These are phyloP conservation scores for Glomeris maerens DNA, from an alignment of 1,140 invertebrate species.

Conservation along the genomic window DNA sequence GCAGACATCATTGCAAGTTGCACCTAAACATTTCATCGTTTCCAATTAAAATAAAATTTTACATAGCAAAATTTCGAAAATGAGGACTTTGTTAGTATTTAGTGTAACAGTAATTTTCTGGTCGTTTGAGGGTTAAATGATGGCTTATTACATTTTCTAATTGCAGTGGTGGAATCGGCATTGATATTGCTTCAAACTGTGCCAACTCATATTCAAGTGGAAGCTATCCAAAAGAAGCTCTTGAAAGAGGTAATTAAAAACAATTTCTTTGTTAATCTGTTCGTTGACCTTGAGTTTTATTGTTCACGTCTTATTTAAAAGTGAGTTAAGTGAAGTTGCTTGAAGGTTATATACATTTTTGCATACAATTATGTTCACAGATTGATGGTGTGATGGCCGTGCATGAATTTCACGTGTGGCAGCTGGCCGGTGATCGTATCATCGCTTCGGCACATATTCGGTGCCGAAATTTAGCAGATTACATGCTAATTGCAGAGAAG, in stretches of 20 bases:
- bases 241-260: conserved; percentile 42
- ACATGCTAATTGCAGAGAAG: conserved; percentile 83
- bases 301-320: too few species aligned
- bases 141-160: conserved; percentile 14
- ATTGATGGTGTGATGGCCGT: conserved; percentile 81
- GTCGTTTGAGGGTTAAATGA: too few species aligned
- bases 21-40: too few species aligned
- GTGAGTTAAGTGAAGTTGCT: too few species aligned
- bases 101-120: too few species aligned
- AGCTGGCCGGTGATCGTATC: conserved; percentile 76
- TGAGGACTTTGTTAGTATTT: too few species aligned
- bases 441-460: conserved; percentile 86
- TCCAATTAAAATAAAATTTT: too few species aligned
- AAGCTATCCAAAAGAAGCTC: conserved; percentile 69
- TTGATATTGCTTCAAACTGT: conserved; percentile 81
- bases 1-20: too few species aligned
- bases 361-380: conserved; percentile 37
- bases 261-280: background rate
- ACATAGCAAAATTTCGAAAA: too few species aligned
- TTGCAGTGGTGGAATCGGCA: conserved; percentile 58
- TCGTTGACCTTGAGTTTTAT: background rate
- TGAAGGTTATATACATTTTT: background rate
- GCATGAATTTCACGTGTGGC: conserved; percentile 91
- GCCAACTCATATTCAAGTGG: conserved; percentile 78
- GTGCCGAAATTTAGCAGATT: conserved; percentile 73